These are phyloP conservation scores for Bombylius discolor DNA, from an alignment of 2,888 invertebrate species.

Conservation along the genomic window DNA sequence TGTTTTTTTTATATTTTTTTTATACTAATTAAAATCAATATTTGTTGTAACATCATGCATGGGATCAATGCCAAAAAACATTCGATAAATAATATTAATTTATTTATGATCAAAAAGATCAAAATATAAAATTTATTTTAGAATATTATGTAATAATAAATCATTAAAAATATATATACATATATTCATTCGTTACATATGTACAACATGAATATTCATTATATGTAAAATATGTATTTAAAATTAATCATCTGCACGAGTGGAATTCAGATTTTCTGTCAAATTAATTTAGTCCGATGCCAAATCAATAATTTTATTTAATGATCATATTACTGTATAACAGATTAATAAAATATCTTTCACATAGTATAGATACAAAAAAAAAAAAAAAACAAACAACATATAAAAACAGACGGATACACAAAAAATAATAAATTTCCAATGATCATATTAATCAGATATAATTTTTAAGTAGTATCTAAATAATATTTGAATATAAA, in stretches of 20 bases:
- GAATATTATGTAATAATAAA: background rate
- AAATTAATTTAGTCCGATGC: background rate
- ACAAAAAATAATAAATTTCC: constrained; percentile 1
- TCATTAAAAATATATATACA: background rate
- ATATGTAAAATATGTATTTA: no score
- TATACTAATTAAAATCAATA: no score
- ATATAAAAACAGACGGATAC: no score
- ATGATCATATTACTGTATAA: background rate
- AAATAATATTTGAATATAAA: background rate
- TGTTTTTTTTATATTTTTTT: no score
- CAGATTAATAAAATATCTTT: no score
- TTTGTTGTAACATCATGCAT: no score
- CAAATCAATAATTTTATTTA: background rate
- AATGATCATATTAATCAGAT: constrained; percentile 4
- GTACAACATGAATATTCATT: no score
- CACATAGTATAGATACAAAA: no score
- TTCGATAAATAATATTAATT: background rate
- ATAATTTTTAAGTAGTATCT: no score
- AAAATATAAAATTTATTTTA: background rate
- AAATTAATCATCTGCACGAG: background rate
- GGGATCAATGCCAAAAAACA: background rate
- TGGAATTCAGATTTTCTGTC: background rate
- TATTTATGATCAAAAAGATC: background rate
- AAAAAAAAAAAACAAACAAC: no score
- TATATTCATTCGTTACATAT: background rate